phyloP scores from a whole-genome alignment of 2,888 invertebrate species.

The Digitonthophagus gazella region DNA sequence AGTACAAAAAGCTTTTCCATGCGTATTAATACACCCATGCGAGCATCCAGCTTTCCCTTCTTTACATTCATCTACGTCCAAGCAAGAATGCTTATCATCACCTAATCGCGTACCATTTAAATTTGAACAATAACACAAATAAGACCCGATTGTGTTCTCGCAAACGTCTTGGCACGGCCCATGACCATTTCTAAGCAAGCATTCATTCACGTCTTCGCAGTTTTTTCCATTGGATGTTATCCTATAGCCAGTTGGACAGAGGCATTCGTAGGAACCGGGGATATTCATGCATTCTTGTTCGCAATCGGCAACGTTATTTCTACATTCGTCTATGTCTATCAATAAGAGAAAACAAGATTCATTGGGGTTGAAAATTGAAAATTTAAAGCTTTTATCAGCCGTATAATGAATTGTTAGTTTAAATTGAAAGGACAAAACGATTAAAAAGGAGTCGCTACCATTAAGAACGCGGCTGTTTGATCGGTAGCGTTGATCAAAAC shows the following conservation, averaged over 20 bases:
- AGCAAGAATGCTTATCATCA: conserved; percentile 58
- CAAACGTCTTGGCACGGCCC: conserved; percentile 66
- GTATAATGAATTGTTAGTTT: not conserved
- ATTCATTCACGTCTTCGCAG: conserved; percentile 62
- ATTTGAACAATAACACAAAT: conserved; percentile 58
- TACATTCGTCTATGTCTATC: conserved; percentile 60
- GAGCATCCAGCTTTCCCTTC: conserved; percentile 36
- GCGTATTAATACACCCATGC: conserved; percentile 60
- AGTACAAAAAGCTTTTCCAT: conserved; percentile 45
- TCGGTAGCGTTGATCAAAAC: conserved; percentile 2
- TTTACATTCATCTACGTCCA: conserved; percentile 47
- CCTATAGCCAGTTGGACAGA: conserved; percentile 56
- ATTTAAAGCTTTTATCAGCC: not conserved
- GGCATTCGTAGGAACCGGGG: conserved; percentile 57
- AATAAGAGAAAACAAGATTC: conserved; percentile 17
- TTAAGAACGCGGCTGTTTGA: not conserved
- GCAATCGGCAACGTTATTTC: conserved; percentile 57
- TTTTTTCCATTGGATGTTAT: conserved; percentile 41
- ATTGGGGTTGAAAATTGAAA: conserved; percentile 3
- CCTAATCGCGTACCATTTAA: conserved; percentile 58
- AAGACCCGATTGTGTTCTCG: conserved; percentile 58
- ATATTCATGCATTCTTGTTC: conserved; percentile 58
- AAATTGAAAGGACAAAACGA: not conserved
- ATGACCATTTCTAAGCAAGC: conserved; percentile 59
- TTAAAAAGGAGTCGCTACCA: not conserved